Conservation (phyloP, 2,113 vertebrate genomes). For the Jacana jacana region DNA sequence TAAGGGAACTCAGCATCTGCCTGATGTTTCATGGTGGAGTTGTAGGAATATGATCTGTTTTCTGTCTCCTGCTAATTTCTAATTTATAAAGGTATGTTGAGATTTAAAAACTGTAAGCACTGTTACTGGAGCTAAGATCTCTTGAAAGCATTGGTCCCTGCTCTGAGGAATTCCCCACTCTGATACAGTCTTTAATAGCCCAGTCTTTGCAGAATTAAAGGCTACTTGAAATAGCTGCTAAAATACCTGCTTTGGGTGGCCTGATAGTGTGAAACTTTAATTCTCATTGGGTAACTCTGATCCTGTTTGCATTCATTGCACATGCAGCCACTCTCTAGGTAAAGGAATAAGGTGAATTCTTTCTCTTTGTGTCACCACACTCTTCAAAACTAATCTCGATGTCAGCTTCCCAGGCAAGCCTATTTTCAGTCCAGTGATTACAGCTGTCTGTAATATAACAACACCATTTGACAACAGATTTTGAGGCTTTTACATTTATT, state of each 20-base stretch:
- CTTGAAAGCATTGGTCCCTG: not conserved
- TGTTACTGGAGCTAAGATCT: not conserved
- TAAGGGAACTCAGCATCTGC: not conserved
- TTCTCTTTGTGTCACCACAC: not conserved
- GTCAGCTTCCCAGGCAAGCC: not conserved
- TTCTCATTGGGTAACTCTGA: not conserved
- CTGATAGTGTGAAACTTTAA: not conserved
- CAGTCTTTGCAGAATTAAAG: not conserved
- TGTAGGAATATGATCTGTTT: conserved; percentile 21
- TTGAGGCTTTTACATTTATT: not conserved
- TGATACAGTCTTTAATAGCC: not conserved
- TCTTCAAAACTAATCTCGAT: not conserved
- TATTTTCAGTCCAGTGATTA: not conserved
- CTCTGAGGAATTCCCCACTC: not conserved
- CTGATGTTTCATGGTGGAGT: not conserved
- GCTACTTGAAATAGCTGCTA: not conserved
- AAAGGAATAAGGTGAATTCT: not conserved
- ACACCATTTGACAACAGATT: not conserved
- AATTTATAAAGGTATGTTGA: conserved; percentile 1
- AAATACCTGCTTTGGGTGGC: not conserved
- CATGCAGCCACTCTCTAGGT: not conserved
- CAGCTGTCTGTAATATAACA: not conserved
- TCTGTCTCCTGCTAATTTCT: conserved; percentile 9
- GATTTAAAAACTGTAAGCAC: not conserved
- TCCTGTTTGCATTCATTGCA: not conserved